Conservation (phyloP, 37 sponge, comb jelly and placozoan species). For the Tethya wilhelma region DNA sequence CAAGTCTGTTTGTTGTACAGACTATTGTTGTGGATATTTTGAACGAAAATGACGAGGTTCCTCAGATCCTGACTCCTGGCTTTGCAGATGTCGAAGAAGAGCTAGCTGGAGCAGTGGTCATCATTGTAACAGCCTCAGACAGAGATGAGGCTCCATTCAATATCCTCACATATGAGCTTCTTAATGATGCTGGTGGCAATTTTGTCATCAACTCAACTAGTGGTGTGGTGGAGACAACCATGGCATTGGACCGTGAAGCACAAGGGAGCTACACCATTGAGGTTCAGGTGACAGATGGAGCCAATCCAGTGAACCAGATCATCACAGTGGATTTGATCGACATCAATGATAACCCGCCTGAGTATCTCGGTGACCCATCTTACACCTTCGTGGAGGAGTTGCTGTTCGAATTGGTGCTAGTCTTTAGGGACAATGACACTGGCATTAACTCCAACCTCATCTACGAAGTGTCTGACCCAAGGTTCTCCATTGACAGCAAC, state of each 20-base stretch:
- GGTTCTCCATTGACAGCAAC: slow-evolving; percentile 14
- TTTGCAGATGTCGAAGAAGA: slow-evolving; percentile 63
- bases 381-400: slow-evolving; percentile 48
- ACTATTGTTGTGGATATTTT: slow-evolving; percentile 51
- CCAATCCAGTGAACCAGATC: slow-evolving; percentile 13
- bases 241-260: slow-evolving; percentile 54
- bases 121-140: slow-evolving; percentile 63
- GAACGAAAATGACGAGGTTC: slow-evolving; percentile 83
- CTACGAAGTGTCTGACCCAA: slow-evolving; percentile 25
- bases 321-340: slow-evolving; percentile 59
- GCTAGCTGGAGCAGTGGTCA: slow-evolving; percentile 46
- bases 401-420: slow-evolving; percentile 11
- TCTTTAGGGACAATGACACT: slow-evolving; percentile 52
- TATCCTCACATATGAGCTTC: slow-evolving; percentile 11
- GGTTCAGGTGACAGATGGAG: slow-evolving; percentile 46
- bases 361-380: slow-evolving; percentile 14
- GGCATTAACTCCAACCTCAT: slow-evolving; percentile 44
- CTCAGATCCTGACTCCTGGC: slow-evolving; percentile 29
- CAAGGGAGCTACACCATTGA: slow-evolving; percentile 7
- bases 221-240: slow-evolving; percentile 40
- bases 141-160: slow-evolving; percentile 55
- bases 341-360: slow-evolving; percentile 71
- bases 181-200: slow-evolving; percentile 42
- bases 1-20: neutral
- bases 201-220: slow-evolving; percentile 49